phyloP scores from a whole-genome alignment of 2,797 vertebrate genomes.

The Cygnus olor region DNA sequence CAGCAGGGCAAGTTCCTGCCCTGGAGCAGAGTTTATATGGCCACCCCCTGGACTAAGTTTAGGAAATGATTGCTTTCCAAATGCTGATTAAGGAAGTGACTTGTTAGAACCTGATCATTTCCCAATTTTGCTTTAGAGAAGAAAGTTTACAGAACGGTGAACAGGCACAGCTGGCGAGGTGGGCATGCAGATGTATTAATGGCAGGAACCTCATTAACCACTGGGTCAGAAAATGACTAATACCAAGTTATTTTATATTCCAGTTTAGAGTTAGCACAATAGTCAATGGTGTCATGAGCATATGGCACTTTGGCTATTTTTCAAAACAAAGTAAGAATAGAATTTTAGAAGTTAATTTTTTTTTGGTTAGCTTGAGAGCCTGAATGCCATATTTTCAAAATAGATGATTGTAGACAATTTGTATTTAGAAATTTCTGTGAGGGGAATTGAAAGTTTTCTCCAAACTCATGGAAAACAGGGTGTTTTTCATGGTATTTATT shows the following conservation, averaged over 20 bases:
- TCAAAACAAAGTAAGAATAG: background rate
- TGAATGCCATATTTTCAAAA: background rate
- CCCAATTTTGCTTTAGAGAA: background rate
- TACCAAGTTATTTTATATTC: background rate
- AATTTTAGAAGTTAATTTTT: background rate
- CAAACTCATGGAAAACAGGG: background rate
- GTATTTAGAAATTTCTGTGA: background rate
- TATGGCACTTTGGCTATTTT: background rate
- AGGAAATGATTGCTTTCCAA: background rate
- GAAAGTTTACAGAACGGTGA: background rate
- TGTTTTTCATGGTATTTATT: background rate
- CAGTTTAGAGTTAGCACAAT: background rate
- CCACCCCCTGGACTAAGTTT: background rate
- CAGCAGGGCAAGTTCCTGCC: background rate
- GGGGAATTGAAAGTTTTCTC: background rate
- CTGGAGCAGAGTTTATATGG: background rate
- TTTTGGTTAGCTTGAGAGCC: background rate
- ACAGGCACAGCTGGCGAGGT: background rate
- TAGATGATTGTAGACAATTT: background rate
- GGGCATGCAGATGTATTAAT: background rate
- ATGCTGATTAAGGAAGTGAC: background rate
- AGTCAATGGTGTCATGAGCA: background rate
- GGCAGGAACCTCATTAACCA: background rate
- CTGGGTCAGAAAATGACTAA: background rate
- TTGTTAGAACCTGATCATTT: background rate